These are phyloP conservation scores for Artibeus lituratus DNA, from an alignment of 2,797 vertebrate genomes.

Conservation along the genomic window DNA sequence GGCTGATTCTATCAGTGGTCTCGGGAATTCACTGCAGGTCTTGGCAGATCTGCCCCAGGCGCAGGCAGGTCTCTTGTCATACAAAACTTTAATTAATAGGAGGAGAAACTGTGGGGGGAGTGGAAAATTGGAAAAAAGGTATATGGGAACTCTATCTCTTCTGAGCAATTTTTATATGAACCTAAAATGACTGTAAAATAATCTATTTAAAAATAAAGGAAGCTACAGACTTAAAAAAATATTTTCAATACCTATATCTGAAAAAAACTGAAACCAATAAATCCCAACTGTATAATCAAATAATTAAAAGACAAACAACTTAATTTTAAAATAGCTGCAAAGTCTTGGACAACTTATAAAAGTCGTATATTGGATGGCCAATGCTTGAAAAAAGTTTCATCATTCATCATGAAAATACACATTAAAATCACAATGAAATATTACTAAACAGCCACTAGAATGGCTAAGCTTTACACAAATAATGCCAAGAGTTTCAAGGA, in stretches of 20 bases:
- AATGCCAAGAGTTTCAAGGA: background rate
- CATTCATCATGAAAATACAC: background rate
- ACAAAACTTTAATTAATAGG: background rate
- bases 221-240: background rate
- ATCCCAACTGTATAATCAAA: background rate
- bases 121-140: background rate
- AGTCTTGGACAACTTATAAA: background rate
- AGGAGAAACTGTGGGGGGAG: background rate
- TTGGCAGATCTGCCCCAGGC: too few species aligned
- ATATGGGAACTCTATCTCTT: background rate
- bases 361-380: background rate
- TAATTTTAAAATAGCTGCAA: background rate
- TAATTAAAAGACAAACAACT: background rate
- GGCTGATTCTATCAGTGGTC: accelerated
- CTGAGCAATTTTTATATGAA: background rate
- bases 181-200: background rate
- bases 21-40: too few species aligned
- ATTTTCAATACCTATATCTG: background rate
- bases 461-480: background rate
- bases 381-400: background rate
- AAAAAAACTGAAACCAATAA: background rate
- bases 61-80: background rate
- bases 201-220: background rate
- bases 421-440: background rate
- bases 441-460: background rate